phyloP scores from a whole-genome alignment of 2,797 vertebrate genomes.

The Labeo calbasu region DNA sequence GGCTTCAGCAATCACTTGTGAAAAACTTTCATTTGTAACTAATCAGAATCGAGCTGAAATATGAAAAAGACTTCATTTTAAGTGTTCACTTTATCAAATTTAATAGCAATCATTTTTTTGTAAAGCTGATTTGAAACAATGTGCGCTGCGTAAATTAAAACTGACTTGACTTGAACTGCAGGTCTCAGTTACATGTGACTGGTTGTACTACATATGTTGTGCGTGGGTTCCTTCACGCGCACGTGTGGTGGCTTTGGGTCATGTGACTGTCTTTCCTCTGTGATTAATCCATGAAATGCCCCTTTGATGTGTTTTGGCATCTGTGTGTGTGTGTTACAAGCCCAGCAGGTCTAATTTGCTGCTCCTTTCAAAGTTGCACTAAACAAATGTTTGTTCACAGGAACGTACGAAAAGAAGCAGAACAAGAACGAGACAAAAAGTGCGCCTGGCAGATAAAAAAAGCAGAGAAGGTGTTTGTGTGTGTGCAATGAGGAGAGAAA shows the following conservation, averaged over 20 bases:
- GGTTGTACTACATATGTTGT: neutral
- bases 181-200: neutral
- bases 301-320: neutral
- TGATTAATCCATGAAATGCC: constrained; percentile 6
- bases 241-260: neutral
- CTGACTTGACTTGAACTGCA: constrained; percentile 18
- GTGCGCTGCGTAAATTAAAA: neutral
- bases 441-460: neutral
- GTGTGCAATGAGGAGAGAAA: neutral
- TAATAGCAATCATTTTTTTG: neutral
- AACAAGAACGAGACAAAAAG: neutral
- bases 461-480: neutral
- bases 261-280: neutral
- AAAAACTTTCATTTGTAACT: neutral
- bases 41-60: neutral
- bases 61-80: no score
- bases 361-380: neutral
- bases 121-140: neutral
- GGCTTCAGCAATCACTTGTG: neutral
- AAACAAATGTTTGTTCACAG: neutral
- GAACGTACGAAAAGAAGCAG: neutral
- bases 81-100: neutral
- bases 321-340: neutral
- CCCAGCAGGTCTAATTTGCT: neutral
- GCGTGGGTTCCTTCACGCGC: neutral